Evolutionary conservation across 2,797 vertebrate genomes (phyloP), one percentile per base, ranked within the genome.

Genomic region (Artibeus jamaicensis): DNA sequence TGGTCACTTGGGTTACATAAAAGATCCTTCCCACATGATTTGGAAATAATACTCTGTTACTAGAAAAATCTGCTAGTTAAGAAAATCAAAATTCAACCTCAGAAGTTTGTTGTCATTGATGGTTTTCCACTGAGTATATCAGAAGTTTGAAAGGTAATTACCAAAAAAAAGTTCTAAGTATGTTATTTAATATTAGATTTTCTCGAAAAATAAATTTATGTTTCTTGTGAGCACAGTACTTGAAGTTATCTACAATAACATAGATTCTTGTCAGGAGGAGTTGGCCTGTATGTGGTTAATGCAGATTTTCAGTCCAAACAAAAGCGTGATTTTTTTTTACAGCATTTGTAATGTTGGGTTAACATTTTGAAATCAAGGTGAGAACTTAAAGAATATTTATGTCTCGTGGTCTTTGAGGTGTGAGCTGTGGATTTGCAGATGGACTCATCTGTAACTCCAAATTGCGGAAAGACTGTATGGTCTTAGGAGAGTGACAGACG

Each of bases 281-380:
- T n/a, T 91, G n/a, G 14, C 32, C 70, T 53, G 6, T 39, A 11
- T 78, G 5, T 68, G 44, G 15, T 42, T 82, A 89, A 50, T 91
- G n/a, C 21, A 93, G 46, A 29, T 74, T 57, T 83, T 82, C 37
- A 79, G 37, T 89, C 44, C 44, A 39, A 39, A 71, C 89, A 86
- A 91, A 86, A 85, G 8, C 46, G 26, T 83, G 59, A 29, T 71
- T 62, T 53, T 67, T 76, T 29, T 42, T 59, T 11, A 77, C 44
- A 89, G 29, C 29, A 37, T 86, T 44, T 73, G 29, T 67, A 46
- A 32, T 48, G 24, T 62, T 65, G 24, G 83, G 4, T 9, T 55
- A 44, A 62, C 21, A 14, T 93, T 93, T 89, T 93, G 48, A 93
- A 97, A 71, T 57, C 53, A 70, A 89, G 37, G 26, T n/a, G 50